Base-by-base conservation (phyloP, 37 sponge, comb jelly and placozoan species). In the Geodia barretti region DNA sequence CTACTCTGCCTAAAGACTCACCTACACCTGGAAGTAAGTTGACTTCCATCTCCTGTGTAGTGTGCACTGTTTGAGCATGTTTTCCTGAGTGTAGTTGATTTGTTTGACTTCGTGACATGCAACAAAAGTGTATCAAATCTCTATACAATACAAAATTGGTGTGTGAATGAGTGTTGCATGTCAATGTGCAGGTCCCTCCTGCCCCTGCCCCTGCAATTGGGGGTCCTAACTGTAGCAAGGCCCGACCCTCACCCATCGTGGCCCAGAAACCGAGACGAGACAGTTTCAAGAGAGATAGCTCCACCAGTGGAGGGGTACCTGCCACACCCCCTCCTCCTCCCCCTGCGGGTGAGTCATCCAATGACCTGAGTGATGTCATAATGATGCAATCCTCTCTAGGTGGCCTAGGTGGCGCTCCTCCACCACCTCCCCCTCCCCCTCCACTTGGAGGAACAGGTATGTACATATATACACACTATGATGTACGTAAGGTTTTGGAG, bases 361-460 rank as follows among this genome's bases (percentile, higher is more conserved):
- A n/a, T n/a, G n/a, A n/a, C n/a, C n/a, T n/a, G n/a, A n/a, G n/a
- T n/a, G n/a, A n/a, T n/a, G n/a, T n/a, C n/a, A n/a, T n/a, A n/a
- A n/a, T n/a, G n/a, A n/a, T n/a, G n/a, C n/a, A n/a, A n/a, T 30
- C 33, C 69, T 1, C 7, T 14, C 54, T 14, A 47, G 54, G 54
- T 37, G 75, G 59, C 39, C 21, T 37, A 65, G 84, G 75, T 31
- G 89, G 84, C n/a, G 74, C 74, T 67, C 75, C 75, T 35, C 84
- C 84, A 0, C 89, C 90, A 9, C 85, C 90, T 31, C 90, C 90
- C 1, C 90, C 90, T 19, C 90, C 90, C 42, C 90, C 90, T 11
- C 90, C 90, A 75, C 25, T 80, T 41, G 85, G 81, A 61, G 73
- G 38, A 60, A 34, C 41, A 36, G 42, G 78, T 47, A 47, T 47